A percentile compares a stretch with the other conserved stretches of the same genome.
phyloP scores from a whole-genome alignment of 2,797 vertebrate species.

The Pampus argenteus region DNA sequence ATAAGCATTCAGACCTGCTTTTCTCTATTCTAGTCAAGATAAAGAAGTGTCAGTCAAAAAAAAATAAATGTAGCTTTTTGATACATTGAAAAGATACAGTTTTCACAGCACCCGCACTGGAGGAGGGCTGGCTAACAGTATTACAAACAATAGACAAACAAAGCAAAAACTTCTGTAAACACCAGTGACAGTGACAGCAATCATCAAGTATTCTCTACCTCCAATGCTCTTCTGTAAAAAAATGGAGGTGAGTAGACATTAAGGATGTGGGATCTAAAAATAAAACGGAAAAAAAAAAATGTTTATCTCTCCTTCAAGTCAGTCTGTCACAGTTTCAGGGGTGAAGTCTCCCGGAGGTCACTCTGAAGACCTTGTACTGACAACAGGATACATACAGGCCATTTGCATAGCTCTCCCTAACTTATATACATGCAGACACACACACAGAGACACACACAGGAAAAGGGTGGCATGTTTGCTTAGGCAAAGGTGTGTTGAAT shows the following conservation, averaged over 20 bases:
- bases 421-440: conserved; percentile 36
- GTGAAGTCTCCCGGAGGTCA: conserved; percentile 34
- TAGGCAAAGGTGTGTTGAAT: conserved; percentile 74
- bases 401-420: conserved; percentile 80
- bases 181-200: conserved; percentile 72
- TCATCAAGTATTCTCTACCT: conserved; percentile 71
- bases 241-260: conserved; percentile 63
- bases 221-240: conserved; percentile 41
- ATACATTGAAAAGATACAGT: conserved; percentile 51
- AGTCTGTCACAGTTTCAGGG: conserved; percentile 50
- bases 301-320: conserved; percentile 46
- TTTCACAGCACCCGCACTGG: conserved; percentile 58
- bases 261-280: conserved; percentile 52
- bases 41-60: conserved; percentile 42
- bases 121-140: conserved; percentile 51
- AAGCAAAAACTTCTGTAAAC: conserved; percentile 79
- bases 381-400: conserved; percentile 58
- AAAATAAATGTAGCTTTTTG: conserved; percentile 63
- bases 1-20: conserved; percentile 27
- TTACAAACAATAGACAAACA: conserved; percentile 60
- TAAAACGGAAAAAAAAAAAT: conserved; percentile 31
- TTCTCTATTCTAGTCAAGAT: conserved; percentile 7
- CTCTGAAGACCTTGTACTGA: conserved; percentile 38
- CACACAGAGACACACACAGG: conserved; percentile 40
- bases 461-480: conserved; percentile 67